A percentile compares a stretch with the other conserved stretches of the same genome.
Conservation (phyloP, 2,888 invertebrate species). For the Sycophila texana region DNA sequence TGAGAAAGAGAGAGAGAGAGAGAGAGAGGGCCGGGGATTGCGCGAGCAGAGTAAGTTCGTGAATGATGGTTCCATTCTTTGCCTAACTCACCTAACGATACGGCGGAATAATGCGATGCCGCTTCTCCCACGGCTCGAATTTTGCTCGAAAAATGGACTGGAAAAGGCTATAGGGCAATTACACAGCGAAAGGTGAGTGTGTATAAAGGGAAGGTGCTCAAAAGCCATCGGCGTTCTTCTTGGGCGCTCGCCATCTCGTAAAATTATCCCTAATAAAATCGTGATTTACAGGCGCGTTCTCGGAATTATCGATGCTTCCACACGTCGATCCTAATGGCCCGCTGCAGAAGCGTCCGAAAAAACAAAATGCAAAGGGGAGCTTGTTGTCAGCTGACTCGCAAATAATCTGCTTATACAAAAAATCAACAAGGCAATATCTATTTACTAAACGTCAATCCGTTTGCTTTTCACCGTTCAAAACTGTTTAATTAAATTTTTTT, state of each 20-base stretch:
- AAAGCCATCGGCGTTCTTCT: constrained; percentile 54
- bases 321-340: background rate
- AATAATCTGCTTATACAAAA: too few species aligned
- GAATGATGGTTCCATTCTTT: constrained; percentile 1
- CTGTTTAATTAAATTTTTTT: too few species aligned
- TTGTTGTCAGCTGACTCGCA: too few species aligned
- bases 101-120: background rate
- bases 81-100: constrained; percentile 21
- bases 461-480: too few species aligned
- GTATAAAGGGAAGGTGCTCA: constrained; percentile 47
- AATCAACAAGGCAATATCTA: too few species aligned
- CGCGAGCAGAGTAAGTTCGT: constrained; percentile 9
- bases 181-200: background rate
- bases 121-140: background rate
- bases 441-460: too few species aligned
- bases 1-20: constrained; percentile 52
- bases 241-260: constrained; percentile 64
- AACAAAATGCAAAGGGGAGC: background rate
- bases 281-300: constrained; percentile 71
- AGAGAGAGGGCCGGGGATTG: constrained; percentile 40
- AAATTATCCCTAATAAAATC: constrained; percentile 74
- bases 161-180: background rate
- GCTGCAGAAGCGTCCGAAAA: background rate
- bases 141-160: background rate
- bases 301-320: constrained; percentile 59